These are phyloP conservation scores for Siniperca chuatsi DNA, from an alignment of 2,113 vertebrate species.

Conservation along the genomic window DNA sequence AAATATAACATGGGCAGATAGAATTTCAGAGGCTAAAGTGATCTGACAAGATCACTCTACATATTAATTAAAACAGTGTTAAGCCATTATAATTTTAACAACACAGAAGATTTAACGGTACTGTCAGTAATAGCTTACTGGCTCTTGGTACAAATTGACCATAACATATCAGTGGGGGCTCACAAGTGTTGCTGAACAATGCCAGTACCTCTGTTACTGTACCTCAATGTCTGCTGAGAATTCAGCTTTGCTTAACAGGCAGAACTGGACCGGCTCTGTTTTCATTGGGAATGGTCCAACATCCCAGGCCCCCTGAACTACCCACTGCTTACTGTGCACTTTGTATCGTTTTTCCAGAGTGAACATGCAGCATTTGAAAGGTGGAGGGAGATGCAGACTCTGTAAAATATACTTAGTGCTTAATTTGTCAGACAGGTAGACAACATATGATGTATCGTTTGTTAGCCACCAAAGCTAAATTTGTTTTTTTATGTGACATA, in stretches of 20 bases:
- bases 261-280: not conserved
- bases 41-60: constrained; percentile 53
- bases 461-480: not conserved
- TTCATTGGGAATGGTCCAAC: constrained; percentile 18
- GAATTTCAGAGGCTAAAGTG: constrained; percentile 36
- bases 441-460: not conserved
- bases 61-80: constrained; percentile 47
- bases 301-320: constrained; percentile 23
- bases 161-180: constrained; percentile 2
- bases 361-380: constrained; percentile 13
- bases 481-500: not conserved
- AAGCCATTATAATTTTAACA: constrained; percentile 7
- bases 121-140: not conserved
- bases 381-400: not conserved
- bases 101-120: constrained; percentile 8
- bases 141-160: not conserved
- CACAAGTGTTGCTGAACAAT: constrained; percentile 21
- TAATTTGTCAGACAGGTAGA: not conserved
- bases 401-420: not conserved
- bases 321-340: not conserved
- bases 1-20: constrained; percentile 44
- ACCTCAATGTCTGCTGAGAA: constrained; percentile 19
- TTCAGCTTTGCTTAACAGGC: constrained; percentile 12
- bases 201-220: constrained; percentile 2
- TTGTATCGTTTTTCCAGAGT: not conserved